Evolutionary conservation across 2,113 vertebrate genomes (phyloP), one percentile per base, ranked within the genome.

Genomic region (Semicossyphus pulcher): DNA sequence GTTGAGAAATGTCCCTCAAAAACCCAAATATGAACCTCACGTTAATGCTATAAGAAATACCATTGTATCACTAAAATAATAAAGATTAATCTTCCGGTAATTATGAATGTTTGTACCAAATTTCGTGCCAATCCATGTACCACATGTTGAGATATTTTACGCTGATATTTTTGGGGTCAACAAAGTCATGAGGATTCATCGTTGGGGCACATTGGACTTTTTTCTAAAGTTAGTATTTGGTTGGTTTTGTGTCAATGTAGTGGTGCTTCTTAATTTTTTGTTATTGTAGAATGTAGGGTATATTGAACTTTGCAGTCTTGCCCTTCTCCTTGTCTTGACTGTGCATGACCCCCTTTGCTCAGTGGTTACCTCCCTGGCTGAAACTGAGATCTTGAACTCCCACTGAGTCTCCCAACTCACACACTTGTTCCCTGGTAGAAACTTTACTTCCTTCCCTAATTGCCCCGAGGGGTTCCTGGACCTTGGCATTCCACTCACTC

Each of bases 401-500:
- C 9, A 16, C 49, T 29, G 69, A 31, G 49, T 14, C 54, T 34
- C 14, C 45, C 44, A 1, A 26, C 48, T 36, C 48, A 28, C n/a
- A 60, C 34, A 69, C 45, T 36, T 6, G 14, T 16, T 76, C 42
- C 51, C 64, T 62, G 37, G 32, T 58, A n/a, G 58, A 78, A 84
- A 76, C 66, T 72, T 34, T 36, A 62, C 71, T 81, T 75, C 76
- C 61, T 54, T 78, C 58, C 63, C 64, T 85, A 72, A 81, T 77
- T 77, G 57, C 79, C 75, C 59, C 1, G 3, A 44, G 41, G 83
- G 63, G 48, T 84, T 65, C 57, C 32, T 76, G 82, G 86, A 83
- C 84, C 82, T 62, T 88, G 67, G 76, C 78, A 88, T 88, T 81
- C 69, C 74, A 60, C 76, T 83, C 81, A 62, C 59, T 87, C 86